phyloP scores from a whole-genome alignment of 2,113 vertebrate species.

The Strix aluco region DNA sequence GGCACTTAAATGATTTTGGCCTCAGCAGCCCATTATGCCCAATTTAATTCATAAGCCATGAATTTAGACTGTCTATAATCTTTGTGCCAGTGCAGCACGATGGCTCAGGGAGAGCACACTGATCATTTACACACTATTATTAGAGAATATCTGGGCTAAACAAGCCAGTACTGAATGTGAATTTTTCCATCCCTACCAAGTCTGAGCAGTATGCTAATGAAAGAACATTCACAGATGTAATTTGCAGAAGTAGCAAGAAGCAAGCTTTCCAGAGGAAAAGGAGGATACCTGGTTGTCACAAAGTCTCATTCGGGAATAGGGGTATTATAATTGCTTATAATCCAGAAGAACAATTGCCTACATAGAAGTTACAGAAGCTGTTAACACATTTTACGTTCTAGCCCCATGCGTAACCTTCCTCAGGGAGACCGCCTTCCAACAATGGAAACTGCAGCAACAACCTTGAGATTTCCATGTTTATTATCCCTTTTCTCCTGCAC shows the following conservation, averaged over 20 bases:
- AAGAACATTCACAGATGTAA: neutral
- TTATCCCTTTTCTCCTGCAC: neutral
- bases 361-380: neutral
- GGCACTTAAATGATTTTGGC: neutral
- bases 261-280: neutral
- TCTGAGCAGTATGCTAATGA: neutral
- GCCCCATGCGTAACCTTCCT: neutral
- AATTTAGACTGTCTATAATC: neutral
- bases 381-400: neutral
- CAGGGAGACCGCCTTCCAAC: neutral
- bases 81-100: neutral
- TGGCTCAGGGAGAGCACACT: neutral
- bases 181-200: neutral
- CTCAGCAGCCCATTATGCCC: neutral
- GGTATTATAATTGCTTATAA: neutral
- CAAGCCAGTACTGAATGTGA: neutral
- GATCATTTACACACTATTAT: neutral
- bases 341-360: neutral
- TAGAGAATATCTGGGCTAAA: neutral
- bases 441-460: neutral
- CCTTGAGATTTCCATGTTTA: neutral
- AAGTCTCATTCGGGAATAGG: neutral
- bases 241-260: neutral
- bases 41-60: neutral
- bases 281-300: neutral